A percentile compares a stretch with the other conserved stretches of the same genome.
These are phyloP conservation scores for Corythornis leucogaster DNA, from an alignment of 2,797 vertebrate genomes.

Conservation along the genomic window DNA sequence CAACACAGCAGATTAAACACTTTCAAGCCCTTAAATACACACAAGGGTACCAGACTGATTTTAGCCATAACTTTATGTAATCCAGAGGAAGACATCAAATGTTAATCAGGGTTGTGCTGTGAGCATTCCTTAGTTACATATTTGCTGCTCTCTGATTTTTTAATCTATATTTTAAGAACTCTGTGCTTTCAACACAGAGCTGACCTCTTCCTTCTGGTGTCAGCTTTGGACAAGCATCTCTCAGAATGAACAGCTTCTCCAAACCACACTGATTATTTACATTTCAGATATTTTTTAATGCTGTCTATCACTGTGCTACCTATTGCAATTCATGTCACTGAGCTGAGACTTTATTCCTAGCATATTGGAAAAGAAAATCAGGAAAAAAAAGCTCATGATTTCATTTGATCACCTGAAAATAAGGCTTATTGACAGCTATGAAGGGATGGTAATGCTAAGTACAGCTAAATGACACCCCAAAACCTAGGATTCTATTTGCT, in stretches of 20 bases:
- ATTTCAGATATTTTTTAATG: background rate
- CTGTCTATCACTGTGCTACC: background rate
- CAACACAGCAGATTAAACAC: background rate
- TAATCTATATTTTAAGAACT: background rate
- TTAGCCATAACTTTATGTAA: background rate
- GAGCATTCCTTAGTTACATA: background rate
- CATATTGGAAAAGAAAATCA: background rate
- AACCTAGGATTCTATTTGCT: background rate
- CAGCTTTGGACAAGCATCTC: background rate
- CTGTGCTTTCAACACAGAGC: background rate
- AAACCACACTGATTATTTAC: background rate
- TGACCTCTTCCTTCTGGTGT: background rate
- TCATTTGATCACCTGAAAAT: background rate
- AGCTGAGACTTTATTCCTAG: background rate
- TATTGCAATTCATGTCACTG: background rate
- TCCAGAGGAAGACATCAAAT: background rate
- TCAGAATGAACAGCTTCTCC: background rate
- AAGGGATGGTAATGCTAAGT: background rate
- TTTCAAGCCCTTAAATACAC: background rate
- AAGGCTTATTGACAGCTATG: background rate
- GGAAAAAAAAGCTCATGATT: background rate
- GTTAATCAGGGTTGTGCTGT: background rate
- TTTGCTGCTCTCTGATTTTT: background rate
- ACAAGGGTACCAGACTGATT: background rate
- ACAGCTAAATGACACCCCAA: background rate